Evolutionary conservation across 2,113 vertebrate genomes (phyloP).

Genomic region (Scalopus aquaticus): DNA sequence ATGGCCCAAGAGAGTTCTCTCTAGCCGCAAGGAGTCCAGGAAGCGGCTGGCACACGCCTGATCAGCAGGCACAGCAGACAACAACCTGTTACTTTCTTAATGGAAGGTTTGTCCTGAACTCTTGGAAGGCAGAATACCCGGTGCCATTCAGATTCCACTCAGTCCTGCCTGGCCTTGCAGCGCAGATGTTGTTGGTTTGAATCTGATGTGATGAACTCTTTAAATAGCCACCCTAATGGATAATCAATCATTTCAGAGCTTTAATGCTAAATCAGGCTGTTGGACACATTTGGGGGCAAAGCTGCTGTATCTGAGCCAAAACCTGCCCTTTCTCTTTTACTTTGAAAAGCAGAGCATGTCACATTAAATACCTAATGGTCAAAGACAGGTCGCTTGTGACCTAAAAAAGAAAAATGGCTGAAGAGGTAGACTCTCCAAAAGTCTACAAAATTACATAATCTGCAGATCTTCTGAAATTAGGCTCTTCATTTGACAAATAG

Average conservation of each 20-base stretch:
- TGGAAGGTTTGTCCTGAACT: not conserved
- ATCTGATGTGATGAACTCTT: constrained; percentile 59
- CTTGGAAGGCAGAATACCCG: not conserved
- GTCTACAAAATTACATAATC: constrained; percentile 41
- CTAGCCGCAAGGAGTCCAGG: not conserved
- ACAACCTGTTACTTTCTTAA: constrained; percentile 9
- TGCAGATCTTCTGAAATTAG: constrained; percentile 47
- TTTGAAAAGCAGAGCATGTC: constrained; percentile 51
- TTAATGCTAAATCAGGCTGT: constrained; percentile 63
- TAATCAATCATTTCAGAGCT: constrained; percentile 72
- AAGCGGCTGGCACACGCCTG: not conserved
- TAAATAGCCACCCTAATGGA: constrained; percentile 72
- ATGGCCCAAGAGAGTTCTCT: not conserved
- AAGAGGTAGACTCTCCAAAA: constrained; percentile 33
- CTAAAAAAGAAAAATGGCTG: constrained; percentile 29
- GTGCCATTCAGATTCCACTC: not conserved
- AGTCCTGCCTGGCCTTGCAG: not conserved
- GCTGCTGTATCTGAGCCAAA: constrained; percentile 58
- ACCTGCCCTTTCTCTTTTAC: constrained; percentile 51
- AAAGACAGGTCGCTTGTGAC: constrained; percentile 45
- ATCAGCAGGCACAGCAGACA: not conserved
- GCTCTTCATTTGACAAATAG: constrained; percentile 24
- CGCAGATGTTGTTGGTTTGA: constrained; percentile 12
- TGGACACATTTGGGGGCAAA: constrained; percentile 64
- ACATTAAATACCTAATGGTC: constrained; percentile 63